These are phyloP conservation scores for Meriones psammophilus DNA, from an alignment of 2,797 vertebrate genomes.

Conservation along the genomic window DNA sequence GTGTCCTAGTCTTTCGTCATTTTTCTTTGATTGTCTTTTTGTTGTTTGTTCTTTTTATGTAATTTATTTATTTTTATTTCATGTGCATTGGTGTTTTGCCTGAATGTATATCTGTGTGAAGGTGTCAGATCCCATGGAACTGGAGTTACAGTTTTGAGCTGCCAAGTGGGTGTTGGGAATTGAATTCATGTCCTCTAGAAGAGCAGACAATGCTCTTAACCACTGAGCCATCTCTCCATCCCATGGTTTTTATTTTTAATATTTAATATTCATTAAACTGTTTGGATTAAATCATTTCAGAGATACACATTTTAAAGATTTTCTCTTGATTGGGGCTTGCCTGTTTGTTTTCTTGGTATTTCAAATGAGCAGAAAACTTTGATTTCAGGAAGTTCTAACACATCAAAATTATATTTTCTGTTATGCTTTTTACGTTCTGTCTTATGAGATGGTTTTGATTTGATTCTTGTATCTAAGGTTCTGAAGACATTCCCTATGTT, in stretches of 20 bases:
- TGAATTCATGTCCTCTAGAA: too few relatives aligned
- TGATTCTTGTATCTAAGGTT: background rate
- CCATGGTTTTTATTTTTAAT: background rate
- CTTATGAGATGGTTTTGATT: background rate
- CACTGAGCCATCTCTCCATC: too few relatives aligned
- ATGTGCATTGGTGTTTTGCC: too few relatives aligned
- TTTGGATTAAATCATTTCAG: constrained; percentile 3
- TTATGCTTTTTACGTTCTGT: background rate
- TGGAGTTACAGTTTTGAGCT: too few relatives aligned
- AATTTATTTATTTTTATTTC: too few relatives aligned
- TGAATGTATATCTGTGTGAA: too few relatives aligned
- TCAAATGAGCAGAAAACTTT: background rate
- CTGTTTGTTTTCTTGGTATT: constrained; percentile 15
- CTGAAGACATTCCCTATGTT: background rate
- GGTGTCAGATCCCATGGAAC: too few relatives aligned
- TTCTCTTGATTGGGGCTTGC: background rate
- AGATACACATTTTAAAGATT: background rate
- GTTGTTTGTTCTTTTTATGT: background rate
- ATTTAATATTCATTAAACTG: constrained; percentile 21
- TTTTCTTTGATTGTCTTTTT: background rate
- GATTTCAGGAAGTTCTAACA: constrained; percentile 2
- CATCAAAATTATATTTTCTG: constrained; percentile 24
- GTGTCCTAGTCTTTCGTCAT: background rate
- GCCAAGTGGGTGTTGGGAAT: too few relatives aligned
- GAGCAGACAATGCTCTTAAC: too few relatives aligned